Percentiles rank a stretch among this genome's conserved stretches.
phyloP scores from a whole-genome alignment of 92 coral and sea anemone genomes.

The Zoanthus sociatus region DNA sequence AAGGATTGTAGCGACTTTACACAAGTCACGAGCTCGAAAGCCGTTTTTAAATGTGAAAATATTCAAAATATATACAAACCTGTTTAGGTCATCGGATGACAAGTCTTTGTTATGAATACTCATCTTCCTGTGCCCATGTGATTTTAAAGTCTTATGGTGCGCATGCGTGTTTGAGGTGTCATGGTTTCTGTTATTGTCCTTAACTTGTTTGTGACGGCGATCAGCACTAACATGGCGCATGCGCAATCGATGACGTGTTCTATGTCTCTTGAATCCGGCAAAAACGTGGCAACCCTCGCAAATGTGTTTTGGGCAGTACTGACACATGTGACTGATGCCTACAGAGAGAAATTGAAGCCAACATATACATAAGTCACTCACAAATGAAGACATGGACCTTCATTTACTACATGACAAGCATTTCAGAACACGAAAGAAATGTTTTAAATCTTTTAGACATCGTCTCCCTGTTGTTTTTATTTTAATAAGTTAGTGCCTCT shows the following conservation, averaged over 20 bases:
- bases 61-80: background rate
- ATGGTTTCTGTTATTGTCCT: background rate
- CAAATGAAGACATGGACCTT: no score
- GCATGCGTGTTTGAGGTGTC: background rate
- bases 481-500: no score
- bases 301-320: conserved; percentile 33
- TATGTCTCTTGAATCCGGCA: conserved; percentile 27
- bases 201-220: conserved; percentile 31
- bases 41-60: no score
- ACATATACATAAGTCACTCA: background rate
- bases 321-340: conserved; percentile 41
- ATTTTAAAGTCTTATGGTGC: background rate
- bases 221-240: conserved; percentile 46
- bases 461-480: no score
- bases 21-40: no score
- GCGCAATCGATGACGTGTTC: conserved; percentile 15
- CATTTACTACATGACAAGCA: no score
- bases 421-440: no score
- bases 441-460: no score
- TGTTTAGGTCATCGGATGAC: background rate
- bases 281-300: conserved; percentile 36
- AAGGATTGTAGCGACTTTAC: no score
- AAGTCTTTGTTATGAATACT: background rate
- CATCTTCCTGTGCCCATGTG: background rate
- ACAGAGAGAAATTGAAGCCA: background rate